These are phyloP conservation scores for Montipora sp. DNA, from an alignment of 64 coral and sea anemone species.

Conservation along the genomic window DNA sequence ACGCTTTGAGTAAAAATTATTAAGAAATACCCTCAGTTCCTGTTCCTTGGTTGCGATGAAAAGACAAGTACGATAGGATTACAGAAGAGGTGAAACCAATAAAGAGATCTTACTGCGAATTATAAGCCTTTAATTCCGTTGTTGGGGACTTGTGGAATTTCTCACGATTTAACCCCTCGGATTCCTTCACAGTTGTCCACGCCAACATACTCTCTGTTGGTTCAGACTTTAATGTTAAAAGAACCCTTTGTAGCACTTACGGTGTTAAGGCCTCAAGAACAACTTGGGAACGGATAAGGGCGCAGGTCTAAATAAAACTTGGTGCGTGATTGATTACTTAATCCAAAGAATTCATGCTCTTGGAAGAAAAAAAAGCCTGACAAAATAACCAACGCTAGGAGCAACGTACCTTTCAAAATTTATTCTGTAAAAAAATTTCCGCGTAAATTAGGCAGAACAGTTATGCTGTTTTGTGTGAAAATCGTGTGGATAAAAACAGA, in stretches of 20 bases:
- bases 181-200: background rate
- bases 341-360: slow-evolving; percentile 38
- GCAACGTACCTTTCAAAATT: background rate
- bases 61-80: slow-evolving; percentile 61
- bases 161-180: slow-evolving; percentile 6
- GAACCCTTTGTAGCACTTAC: background rate
- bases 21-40: slow-evolving; percentile 69
- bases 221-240: background rate
- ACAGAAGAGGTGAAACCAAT: slow-evolving; percentile 80
- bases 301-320: background rate
- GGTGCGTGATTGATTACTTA: slow-evolving; percentile 49
- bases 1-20: background rate
- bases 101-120: slow-evolving; percentile 73
- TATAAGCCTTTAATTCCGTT: slow-evolving; percentile 73
- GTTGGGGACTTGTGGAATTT: slow-evolving; percentile 64
- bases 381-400: slow-evolving; percentile 20
- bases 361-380: slow-evolving; percentile 25
- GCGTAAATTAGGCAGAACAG: slow-evolving; percentile 11
- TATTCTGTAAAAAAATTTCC: slow-evolving; percentile 24
- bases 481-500: slow-evolving; percentile 33
- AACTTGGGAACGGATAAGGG: background rate
- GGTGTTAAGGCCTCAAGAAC: background rate
- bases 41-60: slow-evolving; percentile 65
- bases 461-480: slow-evolving; percentile 1
- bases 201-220: slow-evolving; percentile 16